phyloP scores from a whole-genome alignment of 23 tunicate species.

The Oikopleura dioica region DNA sequence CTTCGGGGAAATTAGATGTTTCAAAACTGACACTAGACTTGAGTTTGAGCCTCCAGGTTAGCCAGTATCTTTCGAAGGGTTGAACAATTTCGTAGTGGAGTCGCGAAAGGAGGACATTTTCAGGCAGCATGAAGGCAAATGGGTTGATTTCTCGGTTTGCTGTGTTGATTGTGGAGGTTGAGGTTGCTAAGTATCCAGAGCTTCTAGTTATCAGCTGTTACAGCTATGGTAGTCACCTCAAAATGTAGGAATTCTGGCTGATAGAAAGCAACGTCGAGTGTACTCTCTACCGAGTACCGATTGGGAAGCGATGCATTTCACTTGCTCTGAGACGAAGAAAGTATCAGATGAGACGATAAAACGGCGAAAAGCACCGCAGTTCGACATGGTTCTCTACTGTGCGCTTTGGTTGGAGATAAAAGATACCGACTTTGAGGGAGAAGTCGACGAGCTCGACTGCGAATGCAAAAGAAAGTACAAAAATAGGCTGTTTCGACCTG shows the following conservation, averaged over 20 bases:
- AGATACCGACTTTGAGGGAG: not conserved
- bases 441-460: not conserved
- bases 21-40: not conserved
- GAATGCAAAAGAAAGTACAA: conserved; percentile 1
- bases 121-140: not conserved
- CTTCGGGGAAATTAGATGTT: not conserved
- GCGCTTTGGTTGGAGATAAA: not conserved
- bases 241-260: too few relatives aligned
- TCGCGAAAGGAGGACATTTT: not conserved
- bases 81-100: too few relatives aligned
- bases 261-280: too few relatives aligned
- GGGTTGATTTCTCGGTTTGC: not conserved
- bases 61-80: too few relatives aligned
- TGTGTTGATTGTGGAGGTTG: conserved; percentile 1
- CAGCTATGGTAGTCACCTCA: too few relatives aligned
- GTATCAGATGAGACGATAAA: not conserved
- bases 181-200: too few relatives aligned
- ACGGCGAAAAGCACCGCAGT: not conserved
- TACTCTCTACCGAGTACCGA: not conserved
- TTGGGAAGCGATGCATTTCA: conserved; percentile 3
- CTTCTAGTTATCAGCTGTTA: too few relatives aligned
- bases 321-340: not conserved
- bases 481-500: not conserved
- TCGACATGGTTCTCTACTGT: not conserved
- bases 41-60: conserved; percentile 13